These are phyloP conservation scores for Amphipoea oculea DNA, from an alignment of 2,888 invertebrate genomes.

Conservation along the genomic window DNA sequence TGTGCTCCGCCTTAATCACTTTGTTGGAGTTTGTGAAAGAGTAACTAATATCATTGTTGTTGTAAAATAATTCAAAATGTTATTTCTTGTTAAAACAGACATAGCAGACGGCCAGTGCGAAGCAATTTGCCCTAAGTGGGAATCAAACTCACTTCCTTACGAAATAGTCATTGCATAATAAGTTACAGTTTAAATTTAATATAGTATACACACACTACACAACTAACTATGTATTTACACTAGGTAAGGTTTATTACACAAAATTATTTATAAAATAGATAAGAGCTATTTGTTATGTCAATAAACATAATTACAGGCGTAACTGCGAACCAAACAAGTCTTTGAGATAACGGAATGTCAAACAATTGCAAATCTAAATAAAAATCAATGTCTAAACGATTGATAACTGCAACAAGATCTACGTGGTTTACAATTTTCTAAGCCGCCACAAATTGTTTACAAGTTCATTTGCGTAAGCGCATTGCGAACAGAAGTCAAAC, in stretches of 20 bases:
- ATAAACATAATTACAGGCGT: not conserved
- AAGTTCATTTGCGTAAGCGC: slow-evolving; percentile 36
- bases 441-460: slow-evolving; percentile 36
- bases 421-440: slow-evolving; percentile 7
- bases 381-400: not conserved
- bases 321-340: not conserved
- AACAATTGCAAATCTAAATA: not conserved
- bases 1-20: slow-evolving; percentile 51
- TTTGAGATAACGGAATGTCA: not conserved
- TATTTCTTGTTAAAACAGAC: not conserved
- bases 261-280: not conserved
- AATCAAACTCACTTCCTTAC: not conserved
- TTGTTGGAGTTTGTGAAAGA: slow-evolving; percentile 10
- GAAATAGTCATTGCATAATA: not conserved
- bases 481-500: slow-evolving; percentile 45
- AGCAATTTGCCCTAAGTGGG: not conserved
- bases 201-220: not conserved
- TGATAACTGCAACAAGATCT: not conserved
- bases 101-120: not conserved
- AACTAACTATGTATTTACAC: not conserved
- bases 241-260: not conserved
- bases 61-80: not conserved
- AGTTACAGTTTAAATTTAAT: not conserved
- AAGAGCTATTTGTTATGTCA: too few species aligned
- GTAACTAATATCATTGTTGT: not conserved